Percentiles rank a stretch among this genome's conserved stretches.
These are phyloP conservation scores for Zygogramma bicolorata DNA, from an alignment of 2,888 invertebrate genomes.

Conservation along the genomic window DNA sequence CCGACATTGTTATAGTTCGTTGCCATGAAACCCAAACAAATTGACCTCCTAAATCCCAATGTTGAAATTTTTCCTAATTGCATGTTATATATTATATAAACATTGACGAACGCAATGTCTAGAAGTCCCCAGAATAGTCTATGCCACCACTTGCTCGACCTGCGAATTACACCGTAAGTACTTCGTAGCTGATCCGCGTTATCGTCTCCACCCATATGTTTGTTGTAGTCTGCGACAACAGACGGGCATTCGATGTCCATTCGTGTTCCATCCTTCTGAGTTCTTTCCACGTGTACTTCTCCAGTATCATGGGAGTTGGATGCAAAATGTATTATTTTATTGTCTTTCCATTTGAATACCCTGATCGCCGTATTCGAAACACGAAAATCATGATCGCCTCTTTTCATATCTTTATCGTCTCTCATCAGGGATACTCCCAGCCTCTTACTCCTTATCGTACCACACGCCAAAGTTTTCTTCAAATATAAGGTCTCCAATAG, in stretches of 20 bases:
- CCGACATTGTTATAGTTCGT: not conserved
- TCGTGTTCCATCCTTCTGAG: constrained; percentile 41
- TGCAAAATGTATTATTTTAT: constrained; percentile 29
- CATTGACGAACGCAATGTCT: not conserved
- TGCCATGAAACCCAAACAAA: not conserved
- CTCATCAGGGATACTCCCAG: not conserved
- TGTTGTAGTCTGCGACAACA: too few relatives aligned
- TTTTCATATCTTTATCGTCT: too few relatives aligned
- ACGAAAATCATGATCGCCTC: constrained; percentile 7
- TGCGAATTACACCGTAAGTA: too few relatives aligned
- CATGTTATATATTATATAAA: not conserved
- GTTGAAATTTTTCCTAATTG: too few relatives aligned
- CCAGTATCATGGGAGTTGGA: constrained; percentile 48
- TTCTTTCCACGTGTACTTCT: constrained; percentile 39
- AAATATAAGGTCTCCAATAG: constrained; percentile 26
- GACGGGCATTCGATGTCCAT: constrained; percentile 29
- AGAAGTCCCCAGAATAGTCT: constrained; percentile 6
- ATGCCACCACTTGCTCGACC: too few relatives aligned
- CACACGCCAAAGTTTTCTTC: constrained; percentile 30
- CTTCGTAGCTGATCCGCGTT: too few relatives aligned
- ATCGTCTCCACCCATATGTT: too few relatives aligned
- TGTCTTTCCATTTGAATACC: constrained; percentile 38
- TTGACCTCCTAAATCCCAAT: not conserved
- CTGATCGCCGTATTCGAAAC: constrained; percentile 24
- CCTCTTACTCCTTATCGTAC: constrained; percentile 4